A percentile compares a stretch with the other conserved stretches of the same genome.
Evolutionary conservation across 2,888 invertebrate species (phyloP).

Genomic region (Noctua fimbriata): DNA sequence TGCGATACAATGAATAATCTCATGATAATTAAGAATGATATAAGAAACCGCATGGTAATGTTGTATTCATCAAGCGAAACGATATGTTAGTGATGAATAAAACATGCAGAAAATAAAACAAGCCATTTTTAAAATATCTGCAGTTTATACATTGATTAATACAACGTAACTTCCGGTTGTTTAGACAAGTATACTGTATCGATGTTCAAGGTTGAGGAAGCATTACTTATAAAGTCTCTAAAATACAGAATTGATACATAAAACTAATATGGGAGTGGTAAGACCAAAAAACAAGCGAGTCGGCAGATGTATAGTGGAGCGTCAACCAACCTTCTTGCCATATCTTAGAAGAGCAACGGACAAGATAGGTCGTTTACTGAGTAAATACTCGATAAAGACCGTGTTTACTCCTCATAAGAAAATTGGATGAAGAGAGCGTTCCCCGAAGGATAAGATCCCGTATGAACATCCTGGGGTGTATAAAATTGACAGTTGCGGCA

Average conservation of each 20-base stretch:
- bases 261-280: too few species aligned
- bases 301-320: too few species aligned
- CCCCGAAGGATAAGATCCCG: too few species aligned
- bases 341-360: too few species aligned
- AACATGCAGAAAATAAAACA: slow-evolving; percentile 3
- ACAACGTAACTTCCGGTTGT: neutral
- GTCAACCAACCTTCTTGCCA: too few species aligned
- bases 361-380: too few species aligned
- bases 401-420: too few species aligned
- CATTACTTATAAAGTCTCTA: neutral
- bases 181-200: neutral
- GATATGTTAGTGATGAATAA: slow-evolving; percentile 19
- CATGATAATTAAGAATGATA: slow-evolving; percentile 11
- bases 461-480: too few species aligned
- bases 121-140: neutral
- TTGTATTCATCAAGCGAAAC: slow-evolving; percentile 11
- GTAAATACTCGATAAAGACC: too few species aligned
- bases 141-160: neutral
- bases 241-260: neutral
- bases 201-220: neutral
- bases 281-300: too few species aligned
- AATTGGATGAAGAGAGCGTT: too few species aligned
- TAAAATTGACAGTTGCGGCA: too few species aligned
- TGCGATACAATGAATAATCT: neutral
- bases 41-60: slow-evolving; percentile 2